Conservation (phyloP, 2,113 vertebrate genomes). For the Malurus cyaneus region DNA sequence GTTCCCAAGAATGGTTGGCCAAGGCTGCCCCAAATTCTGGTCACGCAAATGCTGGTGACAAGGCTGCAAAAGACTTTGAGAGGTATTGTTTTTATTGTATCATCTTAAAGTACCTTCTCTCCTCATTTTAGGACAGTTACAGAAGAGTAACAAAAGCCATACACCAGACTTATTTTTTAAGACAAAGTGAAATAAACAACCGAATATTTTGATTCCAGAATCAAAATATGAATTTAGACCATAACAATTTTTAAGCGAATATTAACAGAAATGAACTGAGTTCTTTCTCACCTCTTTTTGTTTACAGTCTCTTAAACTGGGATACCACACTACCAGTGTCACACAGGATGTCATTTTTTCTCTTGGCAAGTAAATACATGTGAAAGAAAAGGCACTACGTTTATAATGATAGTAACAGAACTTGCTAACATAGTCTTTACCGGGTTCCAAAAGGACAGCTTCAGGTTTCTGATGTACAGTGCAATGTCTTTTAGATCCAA, state of each 20-base stretch:
- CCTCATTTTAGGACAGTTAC: background rate
- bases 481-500: background rate
- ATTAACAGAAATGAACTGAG: background rate
- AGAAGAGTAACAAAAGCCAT: background rate
- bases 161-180: background rate
- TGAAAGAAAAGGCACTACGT: conserved; percentile 41
- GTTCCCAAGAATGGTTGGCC: background rate
- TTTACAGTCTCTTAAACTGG: conserved; percentile 55
- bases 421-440: conserved; percentile 25
- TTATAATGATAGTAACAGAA: conserved; percentile 44
- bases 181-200: background rate
- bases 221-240: background rate
- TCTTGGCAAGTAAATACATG: conserved; percentile 64
- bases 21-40: background rate
- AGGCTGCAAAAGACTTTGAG: background rate
- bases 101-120: background rate
- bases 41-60: background rate
- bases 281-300: conserved; percentile 38
- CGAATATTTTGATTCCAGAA: background rate
- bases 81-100: background rate
- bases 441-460: conserved; percentile 21
- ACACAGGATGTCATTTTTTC: conserved; percentile 54
- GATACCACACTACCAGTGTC: conserved; percentile 62
- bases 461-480: conserved; percentile 27
- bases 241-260: background rate